Conservation (phyloP, 2,113 vertebrate species). For the Chloropsis cyanopogon region DNA sequence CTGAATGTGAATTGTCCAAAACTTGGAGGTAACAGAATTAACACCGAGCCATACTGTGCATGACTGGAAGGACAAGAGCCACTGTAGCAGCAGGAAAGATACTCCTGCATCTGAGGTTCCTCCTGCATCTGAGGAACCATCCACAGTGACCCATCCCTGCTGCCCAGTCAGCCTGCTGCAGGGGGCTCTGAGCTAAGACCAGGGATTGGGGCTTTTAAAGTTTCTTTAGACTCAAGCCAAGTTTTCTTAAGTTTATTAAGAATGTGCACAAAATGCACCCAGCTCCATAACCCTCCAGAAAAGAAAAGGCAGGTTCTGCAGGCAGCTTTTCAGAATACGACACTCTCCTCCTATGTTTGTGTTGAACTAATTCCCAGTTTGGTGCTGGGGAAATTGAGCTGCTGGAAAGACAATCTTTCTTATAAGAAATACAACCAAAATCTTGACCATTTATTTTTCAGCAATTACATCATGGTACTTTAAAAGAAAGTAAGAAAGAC, state of each 20-base stretch:
- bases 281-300: background rate
- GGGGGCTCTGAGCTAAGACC: background rate
- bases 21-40: background rate
- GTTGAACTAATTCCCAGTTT: slow-evolving; percentile 51
- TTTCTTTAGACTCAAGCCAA: background rate
- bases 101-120: background rate
- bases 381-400: background rate
- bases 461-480: slow-evolving; percentile 17
- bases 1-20: background rate
- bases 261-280: background rate
- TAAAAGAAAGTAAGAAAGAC: background rate
- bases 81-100: background rate
- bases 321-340: background rate
- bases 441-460: slow-evolving; percentile 23
- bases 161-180: background rate
- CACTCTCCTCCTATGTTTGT: slow-evolving; percentile 14
- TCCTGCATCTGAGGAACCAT: background rate
- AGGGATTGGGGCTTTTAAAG: background rate
- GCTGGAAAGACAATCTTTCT: slow-evolving; percentile 32
- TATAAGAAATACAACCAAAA: slow-evolving; percentile 51
- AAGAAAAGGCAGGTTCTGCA: background rate
- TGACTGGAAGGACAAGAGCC: background rate
- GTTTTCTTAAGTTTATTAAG: background rate
- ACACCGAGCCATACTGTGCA: background rate
- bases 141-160: background rate